phyloP scores from a whole-genome alignment of 2,888 invertebrate species.

The Andrena trimmerana region DNA sequence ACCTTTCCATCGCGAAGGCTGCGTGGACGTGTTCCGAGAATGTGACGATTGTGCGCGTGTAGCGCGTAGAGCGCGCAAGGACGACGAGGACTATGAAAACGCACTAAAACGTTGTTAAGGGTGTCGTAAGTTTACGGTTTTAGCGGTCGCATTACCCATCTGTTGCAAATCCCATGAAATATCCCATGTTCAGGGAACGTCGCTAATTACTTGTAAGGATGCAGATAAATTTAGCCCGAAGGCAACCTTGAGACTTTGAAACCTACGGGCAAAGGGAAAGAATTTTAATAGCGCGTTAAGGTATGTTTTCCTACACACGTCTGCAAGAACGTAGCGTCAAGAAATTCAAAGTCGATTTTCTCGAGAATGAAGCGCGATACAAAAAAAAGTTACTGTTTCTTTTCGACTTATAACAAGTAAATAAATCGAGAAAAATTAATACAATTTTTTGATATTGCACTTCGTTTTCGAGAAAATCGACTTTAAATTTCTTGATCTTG shows the following conservation, averaged over 20 bases:
- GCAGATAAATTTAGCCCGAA: background rate
- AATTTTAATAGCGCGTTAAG: background rate
- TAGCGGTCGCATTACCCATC: background rate
- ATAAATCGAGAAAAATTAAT: too few relatives aligned
- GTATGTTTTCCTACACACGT: too few relatives aligned
- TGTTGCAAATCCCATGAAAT: background rate
- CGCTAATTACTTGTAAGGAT: background rate
- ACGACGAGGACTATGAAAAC: background rate
- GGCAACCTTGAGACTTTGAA: background rate
- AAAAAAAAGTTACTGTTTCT: too few relatives aligned
- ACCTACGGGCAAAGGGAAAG: background rate
- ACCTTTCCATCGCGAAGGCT: background rate
- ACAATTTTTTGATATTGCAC: too few relatives aligned
- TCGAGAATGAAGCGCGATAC: too few relatives aligned
- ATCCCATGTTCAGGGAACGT: too few relatives aligned
- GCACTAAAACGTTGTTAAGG: constrained; percentile 2
- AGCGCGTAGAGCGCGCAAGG: background rate
- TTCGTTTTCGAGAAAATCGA: too few relatives aligned
- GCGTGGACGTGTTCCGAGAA: background rate
- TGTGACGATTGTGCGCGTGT: background rate
- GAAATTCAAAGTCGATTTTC: too few relatives aligned
- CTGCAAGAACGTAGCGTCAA: too few relatives aligned
- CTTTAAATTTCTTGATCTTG: too few relatives aligned
- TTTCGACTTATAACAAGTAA: too few relatives aligned
- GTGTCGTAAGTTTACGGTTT: background rate